These are phyloP conservation scores for Zele albiditarsus DNA, from an alignment of 2,888 invertebrate species.

Conservation along the genomic window DNA sequence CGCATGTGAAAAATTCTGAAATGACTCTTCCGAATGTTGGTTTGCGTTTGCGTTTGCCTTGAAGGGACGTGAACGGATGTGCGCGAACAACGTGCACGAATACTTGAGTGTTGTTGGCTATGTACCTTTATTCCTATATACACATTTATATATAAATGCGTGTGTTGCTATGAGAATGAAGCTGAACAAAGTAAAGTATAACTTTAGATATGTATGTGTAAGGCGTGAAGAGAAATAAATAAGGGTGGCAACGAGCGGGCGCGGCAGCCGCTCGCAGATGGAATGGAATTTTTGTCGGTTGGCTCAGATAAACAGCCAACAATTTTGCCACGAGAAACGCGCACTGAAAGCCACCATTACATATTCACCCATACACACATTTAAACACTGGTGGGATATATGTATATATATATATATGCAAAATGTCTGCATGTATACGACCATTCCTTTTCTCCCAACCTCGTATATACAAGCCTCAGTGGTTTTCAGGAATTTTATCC, in stretches of 20 bases:
- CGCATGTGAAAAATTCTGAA: constrained; percentile 24
- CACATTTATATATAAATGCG: neutral
- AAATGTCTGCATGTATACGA: neutral
- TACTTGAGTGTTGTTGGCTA: constrained; percentile 7
- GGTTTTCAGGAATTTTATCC: constrained; percentile 53
- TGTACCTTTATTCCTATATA: neutral
- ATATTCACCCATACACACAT: neutral
- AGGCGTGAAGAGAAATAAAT: constrained; percentile 51
- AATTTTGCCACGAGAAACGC: constrained; percentile 56
- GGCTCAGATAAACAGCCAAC: constrained; percentile 64
- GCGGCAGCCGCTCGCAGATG: constrained; percentile 50
- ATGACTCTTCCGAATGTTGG: neutral
- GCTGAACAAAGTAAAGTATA: constrained; percentile 20
- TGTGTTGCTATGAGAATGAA: neutral
- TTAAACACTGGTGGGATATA: no score
- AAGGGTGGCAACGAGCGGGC: constrained; percentile 49
- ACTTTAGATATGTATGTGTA: constrained; percentile 11
- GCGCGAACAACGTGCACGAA: constrained; percentile 22
- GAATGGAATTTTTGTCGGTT: constrained; percentile 65
- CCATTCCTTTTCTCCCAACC: neutral
- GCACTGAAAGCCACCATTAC: constrained; percentile 42
- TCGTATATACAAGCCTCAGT: neutral
- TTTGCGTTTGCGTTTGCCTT: constrained; percentile 20
- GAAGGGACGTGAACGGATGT: constrained; percentile 44
- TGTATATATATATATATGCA: no score